A percentile compares a stretch with the other conserved stretches of the same genome.
Evolutionary conservation across 1,140 invertebrate genomes (phyloP).

Genomic region (Dryas iulia): DNA sequence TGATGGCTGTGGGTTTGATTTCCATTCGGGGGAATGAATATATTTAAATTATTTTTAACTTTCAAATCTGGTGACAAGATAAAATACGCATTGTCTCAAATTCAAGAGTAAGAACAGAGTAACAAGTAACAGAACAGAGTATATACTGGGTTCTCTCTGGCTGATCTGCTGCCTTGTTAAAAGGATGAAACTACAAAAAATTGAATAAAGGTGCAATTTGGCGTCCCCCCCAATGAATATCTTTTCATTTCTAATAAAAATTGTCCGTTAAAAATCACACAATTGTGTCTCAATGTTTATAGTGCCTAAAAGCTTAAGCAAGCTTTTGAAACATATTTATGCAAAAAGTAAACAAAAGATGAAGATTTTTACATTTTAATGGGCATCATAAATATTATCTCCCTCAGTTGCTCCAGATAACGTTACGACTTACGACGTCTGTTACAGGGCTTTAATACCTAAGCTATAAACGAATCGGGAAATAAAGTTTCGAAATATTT

Average conservation of each 20-base stretch:
- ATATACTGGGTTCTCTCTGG: too few relatives aligned
- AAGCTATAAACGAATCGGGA: background rate
- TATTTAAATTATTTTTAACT: too few relatives aligned
- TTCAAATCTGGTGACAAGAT: too few relatives aligned
- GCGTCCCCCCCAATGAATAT: too few relatives aligned
- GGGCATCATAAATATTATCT: constrained; percentile 1
- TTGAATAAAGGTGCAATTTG: too few relatives aligned
- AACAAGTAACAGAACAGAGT: too few relatives aligned
- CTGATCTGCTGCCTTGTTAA: too few relatives aligned
- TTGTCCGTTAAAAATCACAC: background rate
- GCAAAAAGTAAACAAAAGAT: background rate
- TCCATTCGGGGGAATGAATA: too few relatives aligned
- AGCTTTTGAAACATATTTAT: background rate
- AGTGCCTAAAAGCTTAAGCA: background rate
- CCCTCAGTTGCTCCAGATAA: background rate
- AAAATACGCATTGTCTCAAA: too few relatives aligned
- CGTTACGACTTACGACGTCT: background rate
- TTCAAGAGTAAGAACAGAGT: too few relatives aligned
- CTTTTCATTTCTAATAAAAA: background rate
- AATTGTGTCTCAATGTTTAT: background rate
- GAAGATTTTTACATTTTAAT: background rate
- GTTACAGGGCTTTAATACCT: background rate
- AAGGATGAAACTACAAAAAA: too few relatives aligned
- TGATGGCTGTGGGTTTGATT: too few relatives aligned
- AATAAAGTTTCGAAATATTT: background rate